Base-by-base conservation (phyloP, 2,113 vertebrate genomes). In the Casuarius casuarius region DNA sequence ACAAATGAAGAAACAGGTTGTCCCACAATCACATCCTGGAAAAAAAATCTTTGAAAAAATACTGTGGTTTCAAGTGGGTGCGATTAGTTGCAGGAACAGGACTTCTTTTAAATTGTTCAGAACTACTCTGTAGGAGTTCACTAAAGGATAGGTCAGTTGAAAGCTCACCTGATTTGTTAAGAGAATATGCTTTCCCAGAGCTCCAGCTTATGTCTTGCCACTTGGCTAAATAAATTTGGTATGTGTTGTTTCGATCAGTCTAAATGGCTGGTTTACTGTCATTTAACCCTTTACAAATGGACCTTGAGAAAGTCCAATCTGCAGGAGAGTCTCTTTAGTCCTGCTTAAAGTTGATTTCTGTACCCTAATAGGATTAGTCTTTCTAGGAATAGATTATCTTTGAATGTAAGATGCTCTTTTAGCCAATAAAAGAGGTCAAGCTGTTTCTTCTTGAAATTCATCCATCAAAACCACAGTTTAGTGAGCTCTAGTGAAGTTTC, bases 351-450 rank as follows among this genome's bases (percentile, higher is more conserved):
- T 54, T 38, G 22, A 8, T 83, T 86, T 92, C 72, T 79, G 29
- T 79, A 31, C 2, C 8, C 58, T 79, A 87, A 87, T 49, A 68
- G 21, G 76, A 84, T 92, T 84, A 76, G n/a, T 89, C 87, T 94
- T 87, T 95, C 84, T 81, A 84, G 89, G 71, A 93, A 28, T 58
- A 71, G 62, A 66, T 92, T 89, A 79, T 79, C 52, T n/a, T 89
- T 65, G 61, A 90, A 78, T 44, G 22, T 26, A 84, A 58, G 72
- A 13, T 68, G n/a, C 38, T 17, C 35, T 92, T 84, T 84, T 74
- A 75, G 56, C 86, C 54, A 82, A 92, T 33, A 94, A 56, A 7
- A 10, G 40, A 81, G 12, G 12, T 66, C 49, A 89, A 89, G 19
- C 67, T 51, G n/a, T 25, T 89, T 70, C 23, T 81, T 63, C 26